These are phyloP conservation scores for Dicrostonyx torquatus DNA, from an alignment of 2,797 vertebrate genomes.

Conservation along the genomic window DNA sequence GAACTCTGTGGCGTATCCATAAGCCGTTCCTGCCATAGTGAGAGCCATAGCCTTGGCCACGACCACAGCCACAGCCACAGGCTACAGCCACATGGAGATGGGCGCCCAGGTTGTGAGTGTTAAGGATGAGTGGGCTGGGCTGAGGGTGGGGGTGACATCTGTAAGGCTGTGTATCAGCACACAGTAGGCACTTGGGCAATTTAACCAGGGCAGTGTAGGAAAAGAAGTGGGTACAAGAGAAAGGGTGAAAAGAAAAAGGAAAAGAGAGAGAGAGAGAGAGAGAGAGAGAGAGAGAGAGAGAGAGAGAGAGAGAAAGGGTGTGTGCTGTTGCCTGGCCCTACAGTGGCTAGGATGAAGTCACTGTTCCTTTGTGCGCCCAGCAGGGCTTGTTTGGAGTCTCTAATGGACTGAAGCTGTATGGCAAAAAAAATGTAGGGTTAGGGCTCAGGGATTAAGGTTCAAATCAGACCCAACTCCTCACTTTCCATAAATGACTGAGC, in stretches of 20 bases:
- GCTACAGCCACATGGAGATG: not conserved
- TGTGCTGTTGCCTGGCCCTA: not conserved
- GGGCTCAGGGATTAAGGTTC: not conserved
- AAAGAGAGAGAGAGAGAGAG: not conserved
- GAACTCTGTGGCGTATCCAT: constrained; percentile 23
- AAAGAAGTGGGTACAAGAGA: not conserved
- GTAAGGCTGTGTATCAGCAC: rapidly evolving
- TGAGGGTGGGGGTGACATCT: not conserved
- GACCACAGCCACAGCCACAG: not conserved
- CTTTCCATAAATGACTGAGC: not conserved
- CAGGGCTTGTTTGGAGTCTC: not conserved
- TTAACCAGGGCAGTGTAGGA: not conserved
- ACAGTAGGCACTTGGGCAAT: not conserved
- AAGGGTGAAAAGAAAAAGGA: too few species aligned
- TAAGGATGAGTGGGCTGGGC: not conserved
- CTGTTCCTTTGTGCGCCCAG: not conserved
- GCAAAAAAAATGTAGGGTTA: not conserved
- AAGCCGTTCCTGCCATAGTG: not conserved
- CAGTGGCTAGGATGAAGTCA: not conserved
- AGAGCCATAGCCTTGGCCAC: not conserved
- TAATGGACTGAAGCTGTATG: not conserved
- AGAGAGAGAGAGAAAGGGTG: not conserved
- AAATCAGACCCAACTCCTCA: not conserved
- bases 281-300: not conserved
- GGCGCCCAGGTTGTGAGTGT: not conserved